These are phyloP conservation scores for Danio aesculapii DNA, from an alignment of 2,797 vertebrate species.

Conservation along the genomic window DNA sequence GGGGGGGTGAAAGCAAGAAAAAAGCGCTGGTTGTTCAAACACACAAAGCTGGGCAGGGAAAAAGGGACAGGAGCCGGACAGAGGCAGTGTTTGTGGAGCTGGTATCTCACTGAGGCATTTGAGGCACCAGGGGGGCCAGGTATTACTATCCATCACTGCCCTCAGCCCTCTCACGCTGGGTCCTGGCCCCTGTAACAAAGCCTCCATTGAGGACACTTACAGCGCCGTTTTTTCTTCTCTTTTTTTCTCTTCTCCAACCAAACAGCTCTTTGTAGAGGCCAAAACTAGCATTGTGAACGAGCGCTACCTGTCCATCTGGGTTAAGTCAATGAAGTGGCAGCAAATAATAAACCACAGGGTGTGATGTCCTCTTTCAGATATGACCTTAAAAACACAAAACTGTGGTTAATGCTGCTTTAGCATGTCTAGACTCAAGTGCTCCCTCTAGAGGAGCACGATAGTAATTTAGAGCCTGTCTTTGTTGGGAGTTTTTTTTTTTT, in stretches of 20 bases:
- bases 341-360: constrained; percentile 50
- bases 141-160: constrained; percentile 78
- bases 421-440: constrained; percentile 20
- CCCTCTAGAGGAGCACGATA: constrained; percentile 52
- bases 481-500: neutral
- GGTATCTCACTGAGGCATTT: constrained; percentile 66
- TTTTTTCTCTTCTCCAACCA: constrained; percentile 61
- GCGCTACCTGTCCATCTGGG: constrained; percentile 48
- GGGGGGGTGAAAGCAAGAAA: constrained; percentile 45
- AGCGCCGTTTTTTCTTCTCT: constrained; percentile 70
- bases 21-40: constrained; percentile 67
- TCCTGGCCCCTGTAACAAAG: constrained; percentile 88
- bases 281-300: constrained; percentile 52
- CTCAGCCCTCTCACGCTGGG: constrained; percentile 80
- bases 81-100: constrained; percentile 59
- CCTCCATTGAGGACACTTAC: constrained; percentile 87
- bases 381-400: constrained; percentile 43
- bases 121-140: constrained; percentile 77
- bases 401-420: constrained; percentile 14
- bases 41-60: constrained; percentile 64
- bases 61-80: constrained; percentile 41
- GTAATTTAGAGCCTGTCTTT: constrained; percentile 10
- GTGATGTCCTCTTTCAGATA: constrained; percentile 44
- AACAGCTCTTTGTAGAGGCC: constrained; percentile 78
- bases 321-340: constrained; percentile 49